Base-by-base conservation (phyloP, 2,797 vertebrate species). In the Silurus aristotelis region DNA sequence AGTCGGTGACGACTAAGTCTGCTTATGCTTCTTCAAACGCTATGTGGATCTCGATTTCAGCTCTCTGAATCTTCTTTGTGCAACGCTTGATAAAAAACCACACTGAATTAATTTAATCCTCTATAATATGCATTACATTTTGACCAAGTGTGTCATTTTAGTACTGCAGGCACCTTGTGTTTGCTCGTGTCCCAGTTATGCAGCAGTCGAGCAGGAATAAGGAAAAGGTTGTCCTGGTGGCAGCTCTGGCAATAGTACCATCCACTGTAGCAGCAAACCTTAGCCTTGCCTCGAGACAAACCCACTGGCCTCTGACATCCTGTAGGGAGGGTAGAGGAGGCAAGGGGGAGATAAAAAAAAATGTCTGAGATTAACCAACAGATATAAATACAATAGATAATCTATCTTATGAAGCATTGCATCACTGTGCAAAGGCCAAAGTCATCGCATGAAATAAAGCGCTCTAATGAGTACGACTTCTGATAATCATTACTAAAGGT, bases 101-200 rank as follows among this genome's bases (percentile, higher is more conserved):
- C 14, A 22, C 10, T 61, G 27, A 1, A 61, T 22, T 22, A 13
- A 20, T 31, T 27, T 58, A 78, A 43, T 79, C 6, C 7, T 4
- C 60, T 17, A 8, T 55, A 75, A 19, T 4, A 8, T 77, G 60
- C 13, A 6, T 60, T 77, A 60, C 5, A 77, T 22, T 43, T 63
- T 22, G 15, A 22, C 60, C 20, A 5, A 15, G 60, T 15, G 38
- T 64, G 38, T n/a, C 43, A 64, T 66, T 27, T 55, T 9, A 31
- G 46, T 43, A 46, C 5, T 58, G 75, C 46, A 20, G 75, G 55
- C 77, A 99, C 98, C 98, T 99, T 99, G 89, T 99, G 97, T 89
- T 96, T 97, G 71, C 93, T 96, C 87, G 97, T 99, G 91, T 99
- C 98, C 98, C 98, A 99, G 94, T 99, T 99, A 94, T 98, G 98